Evolutionary conservation across 1,140 invertebrate genomes (phyloP).

Genomic region (Pectinophora gossypiella): DNA sequence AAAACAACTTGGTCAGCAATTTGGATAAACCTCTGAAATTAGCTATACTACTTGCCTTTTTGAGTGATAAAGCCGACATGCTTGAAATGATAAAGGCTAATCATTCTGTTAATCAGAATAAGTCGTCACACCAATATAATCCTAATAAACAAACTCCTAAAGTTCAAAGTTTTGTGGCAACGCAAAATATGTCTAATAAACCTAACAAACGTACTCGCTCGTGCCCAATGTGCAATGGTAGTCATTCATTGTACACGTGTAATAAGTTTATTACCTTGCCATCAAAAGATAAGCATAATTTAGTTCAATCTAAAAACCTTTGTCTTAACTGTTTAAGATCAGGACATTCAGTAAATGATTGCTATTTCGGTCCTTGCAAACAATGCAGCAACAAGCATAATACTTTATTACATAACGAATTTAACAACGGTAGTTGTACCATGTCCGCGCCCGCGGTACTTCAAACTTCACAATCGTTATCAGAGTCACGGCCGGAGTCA

Average conservation of each 20-base stretch:
- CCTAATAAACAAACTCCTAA: neutral
- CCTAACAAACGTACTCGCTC: neutral
- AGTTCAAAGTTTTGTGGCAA: no score
- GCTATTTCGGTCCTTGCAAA: constrained; percentile 7
- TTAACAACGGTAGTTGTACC: neutral
- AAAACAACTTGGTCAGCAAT: neutral
- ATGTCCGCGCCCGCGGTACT: neutral
- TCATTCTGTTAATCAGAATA: neutral
- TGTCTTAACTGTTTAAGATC: constrained; percentile 3
- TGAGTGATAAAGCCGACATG: constrained; percentile 3
- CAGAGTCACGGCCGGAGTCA: neutral
- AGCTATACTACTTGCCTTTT: neutral
- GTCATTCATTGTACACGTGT: neutral
- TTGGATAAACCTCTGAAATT: neutral
- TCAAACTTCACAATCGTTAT: neutral
- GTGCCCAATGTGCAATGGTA: neutral
- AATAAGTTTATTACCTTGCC: neutral
- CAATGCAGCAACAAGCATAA: neutral
- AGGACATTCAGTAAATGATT: neutral
- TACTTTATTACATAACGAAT: neutral
- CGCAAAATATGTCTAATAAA: neutral
- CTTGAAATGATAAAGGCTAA: constrained; percentile 1
- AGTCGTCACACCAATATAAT: neutral
- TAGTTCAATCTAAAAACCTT: constrained; percentile 3
- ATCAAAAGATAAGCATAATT: neutral